Conservation (phyloP, 2,888 invertebrate genomes). For the Drosophila buzzatii region DNA sequence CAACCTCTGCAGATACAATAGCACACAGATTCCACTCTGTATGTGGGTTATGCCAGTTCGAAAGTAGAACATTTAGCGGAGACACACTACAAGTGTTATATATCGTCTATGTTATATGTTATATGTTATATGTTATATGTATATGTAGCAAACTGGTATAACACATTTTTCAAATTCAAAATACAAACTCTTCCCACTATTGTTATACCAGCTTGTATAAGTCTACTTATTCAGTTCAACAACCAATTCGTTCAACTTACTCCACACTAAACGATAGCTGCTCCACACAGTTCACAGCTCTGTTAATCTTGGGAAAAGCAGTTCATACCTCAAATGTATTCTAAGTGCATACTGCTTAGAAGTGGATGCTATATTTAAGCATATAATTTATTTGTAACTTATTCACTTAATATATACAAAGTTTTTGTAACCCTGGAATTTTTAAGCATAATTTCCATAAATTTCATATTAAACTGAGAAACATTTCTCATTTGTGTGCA, state of each 20-base stretch:
- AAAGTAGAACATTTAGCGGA: not conserved
- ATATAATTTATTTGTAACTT: not conserved
- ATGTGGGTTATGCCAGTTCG: not conserved
- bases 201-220: constrained; percentile 1
- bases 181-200: constrained; percentile 17
- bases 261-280: not conserved
- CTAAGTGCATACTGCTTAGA: not conserved
- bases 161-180: not conserved
- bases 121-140: not conserved
- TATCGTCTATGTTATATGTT: not conserved
- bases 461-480: not conserved
- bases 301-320: constrained; percentile 45
- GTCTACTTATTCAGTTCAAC: not conserved
- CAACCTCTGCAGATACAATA: not conserved
- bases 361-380: constrained; percentile 10
- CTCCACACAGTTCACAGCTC: not conserved
- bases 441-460: too few relatives aligned
- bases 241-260: not conserved
- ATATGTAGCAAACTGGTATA: not conserved
- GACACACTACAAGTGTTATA: not conserved
- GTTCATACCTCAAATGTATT: not conserved
- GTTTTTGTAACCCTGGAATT: too few relatives aligned
- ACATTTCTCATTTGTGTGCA: not conserved
- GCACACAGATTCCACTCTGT: not conserved
- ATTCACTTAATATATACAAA: not conserved